Conservation (phyloP, 2,113 vertebrate genomes). For the Pangasianodon gigas region DNA sequence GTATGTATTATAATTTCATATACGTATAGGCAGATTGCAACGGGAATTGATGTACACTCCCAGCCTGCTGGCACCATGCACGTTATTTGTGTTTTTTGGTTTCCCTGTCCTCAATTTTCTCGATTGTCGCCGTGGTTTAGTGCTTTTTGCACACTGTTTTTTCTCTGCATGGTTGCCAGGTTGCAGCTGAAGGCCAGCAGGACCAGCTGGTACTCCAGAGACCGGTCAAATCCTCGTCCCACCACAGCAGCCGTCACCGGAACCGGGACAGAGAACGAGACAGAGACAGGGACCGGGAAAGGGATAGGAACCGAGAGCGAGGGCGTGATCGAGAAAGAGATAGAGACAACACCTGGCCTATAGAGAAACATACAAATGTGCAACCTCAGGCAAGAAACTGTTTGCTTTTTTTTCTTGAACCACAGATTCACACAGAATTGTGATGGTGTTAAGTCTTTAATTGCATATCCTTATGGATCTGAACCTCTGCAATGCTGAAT, state of each 20-base stretch:
- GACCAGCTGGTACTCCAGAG: constrained; percentile 92
- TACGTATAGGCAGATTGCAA: background rate
- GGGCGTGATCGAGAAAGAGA: constrained; percentile 72
- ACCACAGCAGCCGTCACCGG: constrained; percentile 85
- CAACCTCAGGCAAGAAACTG: constrained; percentile 83
- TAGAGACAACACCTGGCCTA: constrained; percentile 82
- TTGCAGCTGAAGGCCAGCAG: constrained; percentile 86
- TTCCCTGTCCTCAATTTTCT: background rate
- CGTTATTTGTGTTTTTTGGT: constrained; percentile 8
- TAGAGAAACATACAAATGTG: constrained; percentile 88
- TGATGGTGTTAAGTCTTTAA: background rate
- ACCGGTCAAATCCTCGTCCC: constrained; percentile 89
- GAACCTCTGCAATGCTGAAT: background rate
- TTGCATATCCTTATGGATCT: background rate
- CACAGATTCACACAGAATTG: background rate
- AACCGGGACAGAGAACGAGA: constrained; percentile 74
- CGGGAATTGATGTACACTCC: constrained; percentile 16
- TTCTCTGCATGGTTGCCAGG: constrained; percentile 66
- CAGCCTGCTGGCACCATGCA: constrained; percentile 51
- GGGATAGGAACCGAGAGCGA: constrained; percentile 68
- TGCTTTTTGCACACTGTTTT: background rate
- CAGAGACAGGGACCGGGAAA: constrained; percentile 67
- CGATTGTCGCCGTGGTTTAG: background rate
- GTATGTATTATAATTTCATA: background rate
- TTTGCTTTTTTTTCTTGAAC: background rate